Percentiles rank a stretch among this genome's conserved stretches.
Evolutionary conservation across 2,888 invertebrate species (phyloP).

Genomic region (Hirudinaria manillensis): DNA sequence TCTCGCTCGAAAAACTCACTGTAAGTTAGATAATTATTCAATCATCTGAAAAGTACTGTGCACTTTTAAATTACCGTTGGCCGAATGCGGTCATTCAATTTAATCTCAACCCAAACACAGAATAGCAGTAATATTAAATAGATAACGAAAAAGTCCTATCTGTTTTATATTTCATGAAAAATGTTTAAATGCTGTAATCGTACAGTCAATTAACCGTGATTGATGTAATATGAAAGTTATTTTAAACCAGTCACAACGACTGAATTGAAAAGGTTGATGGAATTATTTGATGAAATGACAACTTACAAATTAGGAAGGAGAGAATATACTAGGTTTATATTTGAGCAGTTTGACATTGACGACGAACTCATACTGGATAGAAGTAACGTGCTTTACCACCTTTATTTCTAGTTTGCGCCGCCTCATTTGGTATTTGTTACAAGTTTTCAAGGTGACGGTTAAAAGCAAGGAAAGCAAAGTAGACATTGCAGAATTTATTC

Average conservation of each 20-base stretch:
- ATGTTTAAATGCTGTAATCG: no score
- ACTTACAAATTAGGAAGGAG: constrained; percentile 18
- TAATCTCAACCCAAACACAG: no score
- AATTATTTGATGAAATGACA: constrained; percentile 23
- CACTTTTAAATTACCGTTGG: no score
- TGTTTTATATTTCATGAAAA: no score
- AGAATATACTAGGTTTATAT: constrained; percentile 20
- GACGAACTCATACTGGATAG: constrained; percentile 26
- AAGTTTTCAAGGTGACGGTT: constrained; percentile 27
- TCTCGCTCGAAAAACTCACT: constrained; percentile 24
- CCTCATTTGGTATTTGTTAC: background rate
- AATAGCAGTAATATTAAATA: no score
- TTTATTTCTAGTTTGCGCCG: background rate
- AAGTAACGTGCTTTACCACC: background rate
- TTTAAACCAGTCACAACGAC: background rate
- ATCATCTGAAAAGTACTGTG: no score
- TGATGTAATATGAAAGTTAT: background rate
- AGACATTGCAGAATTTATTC: constrained; percentile 26
- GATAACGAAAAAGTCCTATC: no score
- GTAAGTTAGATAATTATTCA: background rate
- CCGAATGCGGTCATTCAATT: no score
- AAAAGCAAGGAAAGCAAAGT: constrained; percentile 25
- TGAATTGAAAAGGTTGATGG: constrained; percentile 21
- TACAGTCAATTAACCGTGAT: background rate
- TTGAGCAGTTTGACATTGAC: constrained; percentile 29